phyloP scores from a whole-genome alignment of 1,140 invertebrate species.

The Dysdera silvatica region DNA sequence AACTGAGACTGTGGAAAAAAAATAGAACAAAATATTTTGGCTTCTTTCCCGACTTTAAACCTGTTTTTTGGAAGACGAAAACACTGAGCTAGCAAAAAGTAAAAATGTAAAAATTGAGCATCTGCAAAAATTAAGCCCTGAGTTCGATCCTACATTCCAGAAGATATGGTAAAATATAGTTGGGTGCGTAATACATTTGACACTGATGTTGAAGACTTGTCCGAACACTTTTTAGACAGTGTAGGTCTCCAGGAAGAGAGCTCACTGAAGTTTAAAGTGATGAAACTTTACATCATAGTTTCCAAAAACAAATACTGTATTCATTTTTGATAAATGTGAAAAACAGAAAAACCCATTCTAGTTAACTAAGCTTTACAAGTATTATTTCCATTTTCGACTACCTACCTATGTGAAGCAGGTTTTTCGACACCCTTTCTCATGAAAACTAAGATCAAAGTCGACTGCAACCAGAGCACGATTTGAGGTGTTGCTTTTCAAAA shows the following conservation, averaged over 20 bases:
- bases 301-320: background rate
- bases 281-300: background rate
- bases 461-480: background rate
- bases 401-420: slow-evolving; percentile 4
- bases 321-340: slow-evolving; percentile 5
- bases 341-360: slow-evolving; percentile 7
- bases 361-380: background rate
- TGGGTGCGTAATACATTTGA: slow-evolving; percentile 5
- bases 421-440: slow-evolving; percentile 42
- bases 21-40: slow-evolving; percentile 1
- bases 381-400: slow-evolving; percentile 6
- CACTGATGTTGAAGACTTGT: background rate
- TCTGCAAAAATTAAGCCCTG: no score
- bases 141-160: background rate
- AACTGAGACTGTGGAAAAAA: slow-evolving; percentile 13
- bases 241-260: slow-evolving; percentile 1
- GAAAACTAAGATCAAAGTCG: slow-evolving; percentile 2
- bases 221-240: slow-evolving; percentile 1
- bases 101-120: background rate
- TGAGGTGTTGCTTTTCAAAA: slow-evolving; percentile 4
- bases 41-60: slow-evolving; percentile 4
- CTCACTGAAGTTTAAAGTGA: slow-evolving; percentile 2
- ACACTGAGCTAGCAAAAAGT: slow-evolving; percentile 5
- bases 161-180: background rate
- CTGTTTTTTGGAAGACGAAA: slow-evolving; percentile 7